These are phyloP conservation scores for Hesperophylax magnus DNA, from an alignment of 1,140 invertebrate species.

Conservation along the genomic window DNA sequence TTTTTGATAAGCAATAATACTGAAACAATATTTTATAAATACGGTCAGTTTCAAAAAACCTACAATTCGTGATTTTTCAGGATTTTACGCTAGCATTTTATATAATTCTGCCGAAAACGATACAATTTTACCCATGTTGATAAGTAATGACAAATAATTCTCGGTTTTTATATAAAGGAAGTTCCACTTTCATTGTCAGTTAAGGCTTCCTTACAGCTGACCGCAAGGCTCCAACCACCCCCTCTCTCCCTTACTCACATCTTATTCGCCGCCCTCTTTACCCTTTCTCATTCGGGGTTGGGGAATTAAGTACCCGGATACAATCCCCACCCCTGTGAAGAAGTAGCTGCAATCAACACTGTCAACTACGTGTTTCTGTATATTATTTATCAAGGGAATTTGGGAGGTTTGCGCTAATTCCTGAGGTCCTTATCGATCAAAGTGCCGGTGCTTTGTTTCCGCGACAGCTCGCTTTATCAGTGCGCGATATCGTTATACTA, in stretches of 20 bases:
- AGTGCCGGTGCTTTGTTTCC: not conserved
- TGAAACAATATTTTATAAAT: too few relatives aligned
- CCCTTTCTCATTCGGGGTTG: not conserved
- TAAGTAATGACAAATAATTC: too few relatives aligned
- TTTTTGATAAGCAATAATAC: too few relatives aligned
- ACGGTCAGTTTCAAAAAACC: too few relatives aligned
- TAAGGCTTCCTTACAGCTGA: not conserved
- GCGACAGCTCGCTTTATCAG: not conserved
- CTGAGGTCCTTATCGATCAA: conserved; percentile 10
- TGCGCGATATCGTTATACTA: too few relatives aligned
- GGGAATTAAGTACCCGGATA: conserved; percentile 17
- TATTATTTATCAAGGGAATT: conserved; percentile 21
- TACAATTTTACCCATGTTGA: too few relatives aligned
- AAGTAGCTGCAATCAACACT: conserved; percentile 24
- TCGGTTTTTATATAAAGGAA: not conserved
- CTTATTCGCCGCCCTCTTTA: not conserved
- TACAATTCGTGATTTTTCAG: too few relatives aligned
- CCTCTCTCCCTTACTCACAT: not conserved
- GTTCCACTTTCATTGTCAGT: conserved; percentile 2
- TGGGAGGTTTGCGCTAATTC: not conserved
- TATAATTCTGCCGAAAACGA: too few relatives aligned
- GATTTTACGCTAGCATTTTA: too few relatives aligned
- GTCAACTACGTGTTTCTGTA: conserved; percentile 25
- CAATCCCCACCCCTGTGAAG: not conserved
- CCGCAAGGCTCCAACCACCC: not conserved